Evolutionary conservation across 1,140 invertebrate genomes (phyloP), one percentile per base, ranked within the genome.

Genomic region (Tetramorium alpestre): DNA sequence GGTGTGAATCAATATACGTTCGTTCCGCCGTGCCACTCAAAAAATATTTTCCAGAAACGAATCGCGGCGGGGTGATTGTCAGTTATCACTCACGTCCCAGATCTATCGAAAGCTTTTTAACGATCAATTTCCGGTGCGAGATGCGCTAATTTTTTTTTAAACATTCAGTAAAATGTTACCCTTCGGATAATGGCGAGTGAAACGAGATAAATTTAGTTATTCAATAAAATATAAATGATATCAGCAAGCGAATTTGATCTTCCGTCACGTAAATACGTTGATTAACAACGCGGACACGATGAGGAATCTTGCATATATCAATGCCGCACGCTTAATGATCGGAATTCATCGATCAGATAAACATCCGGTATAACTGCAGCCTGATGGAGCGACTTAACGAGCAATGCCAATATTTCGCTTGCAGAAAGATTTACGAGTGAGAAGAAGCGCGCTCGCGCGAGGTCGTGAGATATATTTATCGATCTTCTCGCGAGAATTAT

Each of bases 401-500:
- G 69, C 28, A 60, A 73, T 60, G 69, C 44, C 80, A 75, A 75
- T 84, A 75, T 75, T 84, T 75, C 33, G 41, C 44, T 73, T 11
- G 54, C 69, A 2, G 69, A 58, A 38, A 84, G 54, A 84, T 84
- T 84, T 73, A 84, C 69, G 80, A 22, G 11, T 13, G 22, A 28
- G 33, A 44, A 67, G 62, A 67, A 65, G 44, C 60, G 38, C 58
- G 38, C n/a, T 49, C 28, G 60, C 72, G 49, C 25, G 33, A 47
- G 25, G 41, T 49, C 4, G 73, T n/a, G 18, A 65, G 49, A 80
- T 70, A 44, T 73, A 84, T 84, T 76, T 87, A 87, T 88, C 41
- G 87, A 88, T 84, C 54, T 64, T 87, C 44, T 38, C 11, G 0
- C 56, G 44, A 67, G 77, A 88, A 87, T 87, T 87, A 88, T 88